These are phyloP conservation scores for Meliscaeva auricollis DNA, from an alignment of 2,888 invertebrate genomes.

Conservation along the genomic window DNA sequence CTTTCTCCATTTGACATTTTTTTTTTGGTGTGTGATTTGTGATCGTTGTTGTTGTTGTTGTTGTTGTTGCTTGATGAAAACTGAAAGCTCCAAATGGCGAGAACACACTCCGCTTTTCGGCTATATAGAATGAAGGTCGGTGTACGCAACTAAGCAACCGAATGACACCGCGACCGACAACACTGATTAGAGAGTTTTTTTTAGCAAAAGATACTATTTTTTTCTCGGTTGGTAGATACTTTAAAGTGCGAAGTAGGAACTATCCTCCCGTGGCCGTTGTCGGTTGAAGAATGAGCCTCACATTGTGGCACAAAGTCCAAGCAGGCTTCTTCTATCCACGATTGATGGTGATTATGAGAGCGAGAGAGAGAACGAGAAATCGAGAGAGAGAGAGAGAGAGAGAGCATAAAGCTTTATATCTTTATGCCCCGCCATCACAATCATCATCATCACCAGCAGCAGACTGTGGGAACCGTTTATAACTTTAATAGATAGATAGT, in stretches of 20 bases:
- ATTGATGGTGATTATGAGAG: constrained; percentile 11
- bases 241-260: constrained; percentile 37
- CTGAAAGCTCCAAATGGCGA: constrained; percentile 49
- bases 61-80: constrained; percentile 16
- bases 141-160: constrained; percentile 74
- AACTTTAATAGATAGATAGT: background rate
- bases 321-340: constrained; percentile 19
- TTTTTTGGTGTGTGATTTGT: background rate
- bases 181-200: constrained; percentile 64
- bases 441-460: constrained; percentile 4
- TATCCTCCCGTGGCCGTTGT: constrained; percentile 54
- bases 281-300: constrained; percentile 62
- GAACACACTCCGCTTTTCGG: constrained; percentile 45
- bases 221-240: constrained; percentile 9
- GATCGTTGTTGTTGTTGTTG: constrained; percentile 20
- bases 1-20: constrained; percentile 66
- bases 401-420: constrained; percentile 26
- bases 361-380: background rate
- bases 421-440: constrained; percentile 13
- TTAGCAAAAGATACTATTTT: constrained; percentile 49
- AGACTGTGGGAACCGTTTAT: constrained; percentile 36
- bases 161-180: constrained; percentile 72
- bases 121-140: constrained; percentile 66
- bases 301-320: constrained; percentile 49
- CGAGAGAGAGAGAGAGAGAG: constrained; percentile 2